Base-by-base conservation (phyloP, 2,113 vertebrate species). In the Mustelus asterias region DNA sequence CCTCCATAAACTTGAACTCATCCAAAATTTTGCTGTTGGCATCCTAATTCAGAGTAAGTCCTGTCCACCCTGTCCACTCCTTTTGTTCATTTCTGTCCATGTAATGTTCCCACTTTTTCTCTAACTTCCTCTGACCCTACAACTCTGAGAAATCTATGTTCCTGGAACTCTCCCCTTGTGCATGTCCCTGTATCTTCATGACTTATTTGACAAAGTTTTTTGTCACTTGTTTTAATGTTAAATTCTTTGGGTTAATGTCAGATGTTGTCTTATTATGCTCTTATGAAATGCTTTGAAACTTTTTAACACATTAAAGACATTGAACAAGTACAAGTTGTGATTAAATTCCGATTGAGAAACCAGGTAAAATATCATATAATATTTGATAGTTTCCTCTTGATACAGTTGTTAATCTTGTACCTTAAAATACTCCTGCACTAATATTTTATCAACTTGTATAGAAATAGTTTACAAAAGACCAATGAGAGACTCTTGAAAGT, bases 401-500 rank as follows among this genome's bases (percentile, higher is more conserved):
- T 89, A 37, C n/a, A 94, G 26, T 72, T 70, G 5, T 95, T 95
- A 44, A 72, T 33, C 94, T 72, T 69, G 16, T 69, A 70, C 9
- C 5, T 18, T 48, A 96, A 37, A 92, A 88, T 96, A 48, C 95
- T 90, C 90, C 94, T 41, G 97, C 70, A 96, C 96, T 95, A 95
- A 10, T 96, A 96, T 88, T 96, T 0, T 96, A 33, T 95, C 0
- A 22, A 96, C 18, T 95, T 88, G 33, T 29, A 48, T 94, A 99
- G 98, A 96, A 97, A 97, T 96, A 96, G 97, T 95, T 97, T 99
- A 80, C 98, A 97, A 95, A 97, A 97, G 96, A 97, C 98, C 85
- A 99, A 99, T 96, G 97, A 97, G 95, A 98, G 97, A 96, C 98
- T 99, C 33, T 95, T 98, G 95, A 98, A 98, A 97, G 98, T 98